phyloP scores from a whole-genome alignment of 2,113 vertebrate species.

The Aepyceros melampus region DNA sequence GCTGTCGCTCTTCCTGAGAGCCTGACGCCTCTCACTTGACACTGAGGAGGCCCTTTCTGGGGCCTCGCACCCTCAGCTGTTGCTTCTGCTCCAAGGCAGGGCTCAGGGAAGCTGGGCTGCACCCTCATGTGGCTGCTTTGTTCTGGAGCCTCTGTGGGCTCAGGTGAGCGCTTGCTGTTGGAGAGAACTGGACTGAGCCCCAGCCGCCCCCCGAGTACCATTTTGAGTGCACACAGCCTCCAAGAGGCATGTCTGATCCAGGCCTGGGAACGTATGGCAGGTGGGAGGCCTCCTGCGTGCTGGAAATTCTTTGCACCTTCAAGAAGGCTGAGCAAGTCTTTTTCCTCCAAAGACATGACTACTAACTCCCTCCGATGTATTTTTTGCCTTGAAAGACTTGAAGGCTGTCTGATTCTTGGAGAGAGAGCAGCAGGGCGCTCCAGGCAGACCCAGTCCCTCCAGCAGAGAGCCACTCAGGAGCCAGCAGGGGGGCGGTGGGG shows the following conservation, averaged over 20 bases:
- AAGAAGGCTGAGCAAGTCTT: background rate
- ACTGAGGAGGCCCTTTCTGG: background rate
- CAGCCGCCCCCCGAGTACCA: background rate
- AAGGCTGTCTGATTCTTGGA: background rate
- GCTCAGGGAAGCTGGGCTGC: background rate
- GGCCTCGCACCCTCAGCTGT: background rate
- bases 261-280: background rate
- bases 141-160: background rate
- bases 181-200: background rate
- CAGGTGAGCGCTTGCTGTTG: background rate
- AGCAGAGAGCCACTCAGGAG: background rate
- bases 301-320: background rate
- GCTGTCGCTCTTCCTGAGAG: background rate
- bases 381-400: background rate
- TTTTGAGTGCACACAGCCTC: background rate
- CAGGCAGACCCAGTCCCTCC: background rate
- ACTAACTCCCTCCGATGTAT: background rate
- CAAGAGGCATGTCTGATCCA: background rate
- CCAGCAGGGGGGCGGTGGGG: accelerated
- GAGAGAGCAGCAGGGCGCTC: background rate
- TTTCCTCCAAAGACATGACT: background rate
- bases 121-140: accelerated
- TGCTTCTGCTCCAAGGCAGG: accelerated
- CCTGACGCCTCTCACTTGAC: background rate
- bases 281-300: background rate